These are phyloP conservation scores for Athalia circularis DNA, from an alignment of 2,888 invertebrate genomes.

Conservation along the genomic window DNA sequence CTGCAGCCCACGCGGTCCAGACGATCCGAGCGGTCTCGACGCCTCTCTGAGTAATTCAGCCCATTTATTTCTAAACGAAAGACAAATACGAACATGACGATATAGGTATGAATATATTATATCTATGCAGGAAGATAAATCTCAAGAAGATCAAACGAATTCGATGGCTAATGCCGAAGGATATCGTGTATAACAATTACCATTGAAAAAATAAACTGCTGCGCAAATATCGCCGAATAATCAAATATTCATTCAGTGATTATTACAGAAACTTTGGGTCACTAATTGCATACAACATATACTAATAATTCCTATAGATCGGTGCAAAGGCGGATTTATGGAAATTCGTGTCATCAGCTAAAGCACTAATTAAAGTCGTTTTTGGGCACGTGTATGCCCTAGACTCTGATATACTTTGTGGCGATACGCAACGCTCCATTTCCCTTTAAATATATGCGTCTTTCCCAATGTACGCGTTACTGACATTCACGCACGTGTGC, in stretches of 20 bases:
- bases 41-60: slow-evolving; percentile 54
- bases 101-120: background rate
- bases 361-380: slow-evolving; percentile 16
- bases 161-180: background rate
- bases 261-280: too few species aligned
- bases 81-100: slow-evolving; percentile 36
- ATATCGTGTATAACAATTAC: background rate
- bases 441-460: slow-evolving; percentile 18
- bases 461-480: slow-evolving; percentile 25
- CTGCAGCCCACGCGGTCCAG: slow-evolving; percentile 50
- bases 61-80: slow-evolving; percentile 55
- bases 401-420: background rate
- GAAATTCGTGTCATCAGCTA: background rate
- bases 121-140: slow-evolving; percentile 1
- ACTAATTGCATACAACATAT: too few species aligned
- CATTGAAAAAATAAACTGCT: background rate
- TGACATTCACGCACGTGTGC: slow-evolving; percentile 38
- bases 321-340: too few species aligned
- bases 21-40: slow-evolving; percentile 50
- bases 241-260: too few species aligned
- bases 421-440: slow-evolving; percentile 22
- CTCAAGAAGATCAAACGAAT: slow-evolving; percentile 17
- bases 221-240: too few species aligned
- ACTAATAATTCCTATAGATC: too few species aligned
- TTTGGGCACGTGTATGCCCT: slow-evolving; percentile 13